Evolutionary conservation across 2,113 vertebrate species (phyloP).

Genomic region (Elachura formosa): DNA sequence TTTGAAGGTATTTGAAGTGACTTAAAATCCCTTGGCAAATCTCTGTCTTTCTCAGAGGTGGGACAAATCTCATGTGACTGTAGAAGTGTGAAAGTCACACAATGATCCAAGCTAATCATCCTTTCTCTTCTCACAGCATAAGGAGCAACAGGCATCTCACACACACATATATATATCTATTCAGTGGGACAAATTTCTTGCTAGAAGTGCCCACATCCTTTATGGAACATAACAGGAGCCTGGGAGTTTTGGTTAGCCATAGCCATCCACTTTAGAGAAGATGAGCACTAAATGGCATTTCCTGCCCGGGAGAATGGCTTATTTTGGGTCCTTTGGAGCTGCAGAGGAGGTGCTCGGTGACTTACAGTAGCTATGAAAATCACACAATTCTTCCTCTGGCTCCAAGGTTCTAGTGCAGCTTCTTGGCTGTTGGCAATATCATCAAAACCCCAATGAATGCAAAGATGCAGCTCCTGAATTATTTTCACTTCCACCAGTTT

Average conservation of each 20-base stretch:
- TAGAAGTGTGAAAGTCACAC: background rate
- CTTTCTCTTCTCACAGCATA: background rate
- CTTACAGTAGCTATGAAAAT: fast-evolving
- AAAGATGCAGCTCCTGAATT: background rate
- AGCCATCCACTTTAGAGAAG: background rate
- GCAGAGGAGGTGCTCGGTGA: background rate
- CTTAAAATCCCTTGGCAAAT: slow-evolving; percentile 20
- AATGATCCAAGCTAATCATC: background rate
- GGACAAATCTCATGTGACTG: background rate
- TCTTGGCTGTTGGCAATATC: background rate
- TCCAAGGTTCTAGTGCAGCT: background rate
- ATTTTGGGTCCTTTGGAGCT: background rate
- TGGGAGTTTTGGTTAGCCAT: background rate
- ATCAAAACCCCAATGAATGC: background rate
- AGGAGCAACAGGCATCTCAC: background rate
- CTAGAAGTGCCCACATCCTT: background rate
- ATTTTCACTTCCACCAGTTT: slow-evolving; percentile 12
- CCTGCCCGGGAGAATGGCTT: background rate
- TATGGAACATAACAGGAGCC: background rate
- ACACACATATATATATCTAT: background rate
- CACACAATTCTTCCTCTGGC: background rate
- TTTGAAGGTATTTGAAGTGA: background rate
- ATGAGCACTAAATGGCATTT: background rate
- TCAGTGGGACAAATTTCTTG: background rate
- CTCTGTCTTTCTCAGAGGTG: background rate